These are phyloP conservation scores for Saccostrea echinata DNA, from an alignment of 1,140 invertebrate genomes.

Conservation along the genomic window DNA sequence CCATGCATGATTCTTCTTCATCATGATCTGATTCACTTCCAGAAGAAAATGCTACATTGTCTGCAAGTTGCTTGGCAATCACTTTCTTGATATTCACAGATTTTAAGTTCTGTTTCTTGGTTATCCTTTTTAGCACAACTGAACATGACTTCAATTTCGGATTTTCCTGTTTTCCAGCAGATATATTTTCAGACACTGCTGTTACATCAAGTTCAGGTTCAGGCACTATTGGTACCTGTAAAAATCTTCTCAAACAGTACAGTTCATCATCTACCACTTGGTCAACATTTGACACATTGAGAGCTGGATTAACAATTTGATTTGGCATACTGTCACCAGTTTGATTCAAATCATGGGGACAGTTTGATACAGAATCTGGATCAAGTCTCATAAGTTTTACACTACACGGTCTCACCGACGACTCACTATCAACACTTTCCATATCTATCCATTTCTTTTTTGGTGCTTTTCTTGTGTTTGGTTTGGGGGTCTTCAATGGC, in stretches of 20 bases:
- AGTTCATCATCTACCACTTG: conserved; percentile 22
- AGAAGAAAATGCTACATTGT: conserved; percentile 4
- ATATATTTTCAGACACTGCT: neutral
- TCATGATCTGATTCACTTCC: conserved; percentile 6
- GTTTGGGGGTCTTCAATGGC: neutral
- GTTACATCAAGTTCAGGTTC: neutral
- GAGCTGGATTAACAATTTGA: neutral
- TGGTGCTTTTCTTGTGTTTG: neutral
- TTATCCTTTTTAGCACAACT: neutral
- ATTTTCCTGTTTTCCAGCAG: neutral
- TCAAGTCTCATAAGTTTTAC: neutral
- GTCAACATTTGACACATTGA: neutral
- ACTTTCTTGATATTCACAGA: conserved; percentile 20
- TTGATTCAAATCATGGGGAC: neutral
- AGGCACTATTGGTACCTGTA: neutral
- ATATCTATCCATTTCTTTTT: conserved; percentile 4
- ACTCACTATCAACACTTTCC: neutral
- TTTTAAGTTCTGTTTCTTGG: neutral
- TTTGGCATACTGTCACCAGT: neutral
- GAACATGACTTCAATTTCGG: neutral
- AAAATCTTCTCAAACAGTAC: conserved; percentile 21
- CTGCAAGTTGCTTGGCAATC: conserved; percentile 3
- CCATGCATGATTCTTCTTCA: neutral
- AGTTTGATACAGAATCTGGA: conserved; percentile 16
- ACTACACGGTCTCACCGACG: neutral